Conservation (phyloP, 2,888 invertebrate genomes). For the Nineta flava region DNA sequence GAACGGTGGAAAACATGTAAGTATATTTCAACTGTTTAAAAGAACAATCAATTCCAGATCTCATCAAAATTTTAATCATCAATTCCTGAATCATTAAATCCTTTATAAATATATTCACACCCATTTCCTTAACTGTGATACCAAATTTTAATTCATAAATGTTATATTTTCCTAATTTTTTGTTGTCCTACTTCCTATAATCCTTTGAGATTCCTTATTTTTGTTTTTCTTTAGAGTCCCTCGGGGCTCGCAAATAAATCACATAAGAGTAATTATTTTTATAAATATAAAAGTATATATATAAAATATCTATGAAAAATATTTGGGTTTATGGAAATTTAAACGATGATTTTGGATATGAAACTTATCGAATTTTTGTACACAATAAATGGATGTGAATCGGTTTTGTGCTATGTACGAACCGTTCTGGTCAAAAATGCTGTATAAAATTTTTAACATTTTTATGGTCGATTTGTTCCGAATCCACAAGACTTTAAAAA, state of each 20-base stretch:
- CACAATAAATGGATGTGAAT: no score
- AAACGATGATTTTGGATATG: no score
- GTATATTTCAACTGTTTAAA: constrained; percentile 6
- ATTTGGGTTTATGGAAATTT: no score
- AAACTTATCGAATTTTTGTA: no score
- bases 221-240: constrained; percentile 10
- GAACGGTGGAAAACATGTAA: no score
- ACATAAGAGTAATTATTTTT: constrained; percentile 4
- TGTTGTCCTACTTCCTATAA: background rate
- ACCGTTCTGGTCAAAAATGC: no score
- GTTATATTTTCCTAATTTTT: background rate
- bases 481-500: no score
- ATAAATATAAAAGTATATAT: no score
- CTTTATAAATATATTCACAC: background rate
- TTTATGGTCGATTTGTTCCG: no score
- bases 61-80: background rate
- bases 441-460: no score
- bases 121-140: constrained; percentile 7
- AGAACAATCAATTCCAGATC: constrained; percentile 7
- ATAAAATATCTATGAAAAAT: no score
- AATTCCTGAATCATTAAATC: background rate
- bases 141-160: constrained; percentile 1
- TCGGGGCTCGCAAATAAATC: constrained; percentile 9
- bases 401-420: no score
- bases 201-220: background rate